Evolutionary conservation across 2,888 invertebrate species (phyloP).

Genomic region (Lochmaea capreae): DNA sequence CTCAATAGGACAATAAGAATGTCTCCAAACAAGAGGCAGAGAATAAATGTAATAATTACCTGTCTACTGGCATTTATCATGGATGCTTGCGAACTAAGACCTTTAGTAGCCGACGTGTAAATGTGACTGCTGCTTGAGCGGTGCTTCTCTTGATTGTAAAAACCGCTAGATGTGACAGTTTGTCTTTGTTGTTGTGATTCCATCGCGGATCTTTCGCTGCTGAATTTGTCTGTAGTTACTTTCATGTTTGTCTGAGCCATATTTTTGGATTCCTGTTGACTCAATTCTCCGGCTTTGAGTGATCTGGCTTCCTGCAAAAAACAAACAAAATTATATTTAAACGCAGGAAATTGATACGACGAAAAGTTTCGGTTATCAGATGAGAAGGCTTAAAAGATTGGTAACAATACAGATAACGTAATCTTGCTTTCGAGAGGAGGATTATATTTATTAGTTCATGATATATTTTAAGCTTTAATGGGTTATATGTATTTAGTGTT

Average conservation of each 20-base stretch:
- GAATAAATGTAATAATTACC: slow-evolving; percentile 39
- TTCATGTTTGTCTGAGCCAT: slow-evolving; percentile 86
- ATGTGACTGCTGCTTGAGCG: slow-evolving; percentile 82
- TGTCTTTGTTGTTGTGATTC: slow-evolving; percentile 80
- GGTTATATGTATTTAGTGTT: too few relatives aligned
- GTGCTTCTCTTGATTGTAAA: slow-evolving; percentile 78
- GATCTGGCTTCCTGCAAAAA: slow-evolving; percentile 82
- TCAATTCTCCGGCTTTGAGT: slow-evolving; percentile 84
- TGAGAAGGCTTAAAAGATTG: not conserved
- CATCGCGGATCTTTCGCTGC: slow-evolving; percentile 79
- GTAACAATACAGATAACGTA: not conserved
- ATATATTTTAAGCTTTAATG: too few relatives aligned
- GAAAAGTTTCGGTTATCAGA: not conserved
- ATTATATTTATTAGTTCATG: not conserved
- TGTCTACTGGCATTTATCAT: slow-evolving; percentile 56
- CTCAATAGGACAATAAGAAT: too few relatives aligned
- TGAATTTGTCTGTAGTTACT: slow-evolving; percentile 87
- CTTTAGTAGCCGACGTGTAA: slow-evolving; percentile 82
- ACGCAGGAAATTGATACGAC: not conserved
- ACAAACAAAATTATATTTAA: slow-evolving; percentile 3
- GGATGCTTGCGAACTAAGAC: slow-evolving; percentile 73
- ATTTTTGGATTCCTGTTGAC: slow-evolving; percentile 88
- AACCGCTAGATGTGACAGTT: slow-evolving; percentile 82
- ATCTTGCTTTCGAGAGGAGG: not conserved
- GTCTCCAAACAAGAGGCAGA: too few relatives aligned